A percentile compares a stretch with the other conserved stretches of the same genome.
These are phyloP conservation scores for Drosophila melanogaster DNA, from an alignment of 1,140 invertebrate species.

Conservation along the genomic window Release_6_plus_ISO1_MT NT_037436.4:364501-365000, in stretches of 20 bases:
- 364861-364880: conserved; percentile 88
- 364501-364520: conserved; percentile 87
- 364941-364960: not conserved
- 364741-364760: conserved; percentile 88
- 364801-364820: conserved; percentile 92
- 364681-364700: conserved; percentile 89
- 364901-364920: conserved; percentile 83
- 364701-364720: conserved; percentile 88
- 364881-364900: conserved; percentile 89
- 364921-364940: no score
- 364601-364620: conserved; percentile 76
- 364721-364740: conserved; percentile 89
- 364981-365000: conserved; percentile 74
- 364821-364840: conserved; percentile 91
- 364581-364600: not conserved
- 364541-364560: conserved; percentile 86
- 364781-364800: conserved; percentile 90
- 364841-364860: conserved; percentile 89
- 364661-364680: conserved; percentile 75
- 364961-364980: conserved; percentile 75
- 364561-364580: conserved; percentile 85
- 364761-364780: conserved; percentile 93
- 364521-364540: conserved; percentile 85
- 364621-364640: conserved; percentile 71
- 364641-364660: conserved; percentile 74